These are phyloP conservation scores for Pelosia muscerda DNA, from an alignment of 2,888 invertebrate species.

Conservation along the genomic window DNA sequence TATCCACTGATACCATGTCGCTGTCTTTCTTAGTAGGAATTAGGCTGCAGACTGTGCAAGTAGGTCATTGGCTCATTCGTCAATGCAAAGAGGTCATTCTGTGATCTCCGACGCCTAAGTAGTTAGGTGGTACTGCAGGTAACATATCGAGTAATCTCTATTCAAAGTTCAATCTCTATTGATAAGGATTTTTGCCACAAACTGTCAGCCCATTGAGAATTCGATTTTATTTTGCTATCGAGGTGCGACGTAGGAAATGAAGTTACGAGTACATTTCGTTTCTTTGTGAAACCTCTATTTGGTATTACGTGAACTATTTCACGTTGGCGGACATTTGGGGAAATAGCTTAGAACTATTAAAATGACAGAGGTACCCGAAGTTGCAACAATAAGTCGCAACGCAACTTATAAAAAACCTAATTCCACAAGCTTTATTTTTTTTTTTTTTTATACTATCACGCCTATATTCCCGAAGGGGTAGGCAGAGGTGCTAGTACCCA, in stretches of 20 bases:
- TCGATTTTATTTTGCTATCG: background rate
- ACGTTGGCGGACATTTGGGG: constrained; percentile 2
- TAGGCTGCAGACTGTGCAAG: too few relatives aligned
- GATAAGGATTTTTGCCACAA: background rate
- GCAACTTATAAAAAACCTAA: background rate
- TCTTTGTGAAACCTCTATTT: constrained; percentile 15
- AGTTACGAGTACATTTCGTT: constrained; percentile 16
- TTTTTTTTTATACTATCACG: too few relatives aligned
- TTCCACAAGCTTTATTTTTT: too few relatives aligned
- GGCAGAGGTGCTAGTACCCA: too few relatives aligned
- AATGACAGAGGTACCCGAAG: background rate
- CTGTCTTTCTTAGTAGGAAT: background rate
- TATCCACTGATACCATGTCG: too few relatives aligned
- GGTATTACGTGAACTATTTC: constrained; percentile 11
- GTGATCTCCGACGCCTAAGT: too few relatives aligned
- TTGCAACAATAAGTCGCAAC: too few relatives aligned
- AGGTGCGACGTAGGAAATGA: constrained; percentile 19
- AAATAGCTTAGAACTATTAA: constrained; percentile 5
- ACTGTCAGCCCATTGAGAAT: background rate
- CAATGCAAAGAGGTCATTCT: too few relatives aligned
- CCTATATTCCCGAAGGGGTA: too few relatives aligned
- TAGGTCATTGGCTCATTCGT: too few relatives aligned
- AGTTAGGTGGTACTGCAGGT: too few relatives aligned
- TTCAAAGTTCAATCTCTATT: background rate
- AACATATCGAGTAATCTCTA: too few relatives aligned